Evolutionary conservation across 2,113 vertebrate genomes (phyloP), one percentile per base, ranked within the genome.

Genomic region (Abramis brama): DNA sequence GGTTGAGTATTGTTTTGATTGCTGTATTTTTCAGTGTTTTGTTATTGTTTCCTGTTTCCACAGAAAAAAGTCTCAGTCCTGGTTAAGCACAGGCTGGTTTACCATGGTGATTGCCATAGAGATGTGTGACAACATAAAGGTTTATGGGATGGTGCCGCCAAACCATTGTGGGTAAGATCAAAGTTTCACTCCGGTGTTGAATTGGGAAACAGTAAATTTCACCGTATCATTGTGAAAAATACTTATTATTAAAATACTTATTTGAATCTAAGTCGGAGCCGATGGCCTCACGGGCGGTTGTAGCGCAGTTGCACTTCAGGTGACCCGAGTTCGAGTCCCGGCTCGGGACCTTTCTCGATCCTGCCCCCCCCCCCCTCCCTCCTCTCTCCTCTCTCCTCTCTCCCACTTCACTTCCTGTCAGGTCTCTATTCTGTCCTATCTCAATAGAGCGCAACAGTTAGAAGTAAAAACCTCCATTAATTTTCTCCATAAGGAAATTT

Each of bases 51-150:
- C 6, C 68, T 74, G 74, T 71, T 8, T 79, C 23, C 57, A 50
- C 85, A 99, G 98, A 89, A 94, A 96, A 91, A 97, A 96, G 90
- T 99, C 98, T 0, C 97, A 96, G 68, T 98, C 98, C 0, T 99
- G 98, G 98, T 87, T 99, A 90, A 99, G 98, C 94, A 99, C 98
- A 0, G 98, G 98, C 86, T 99, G 98, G 98, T 99, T 99, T 93
- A 99, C 98, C 88, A 98, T 99, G 98, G 98, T 96, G 91, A 98
- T 98, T 0, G 96, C 97, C 0, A 96, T 99, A 50, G 97, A 98
- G 89, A 87, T 98, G 76, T 99, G 98, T n/a, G 97, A 99, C 50
- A 94, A 92, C 0, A 95, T 99, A 85, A 97, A 97, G 3, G 97
- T 99, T 17, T 99, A 99, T 0, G 98, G 98, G 89, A 99, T 99